Percentiles rank a stretch among this genome's conserved stretches.
These are phyloP conservation scores for Bettongia penicillata DNA, from an alignment of 2,113 vertebrate species.

Conservation along the genomic window DNA sequence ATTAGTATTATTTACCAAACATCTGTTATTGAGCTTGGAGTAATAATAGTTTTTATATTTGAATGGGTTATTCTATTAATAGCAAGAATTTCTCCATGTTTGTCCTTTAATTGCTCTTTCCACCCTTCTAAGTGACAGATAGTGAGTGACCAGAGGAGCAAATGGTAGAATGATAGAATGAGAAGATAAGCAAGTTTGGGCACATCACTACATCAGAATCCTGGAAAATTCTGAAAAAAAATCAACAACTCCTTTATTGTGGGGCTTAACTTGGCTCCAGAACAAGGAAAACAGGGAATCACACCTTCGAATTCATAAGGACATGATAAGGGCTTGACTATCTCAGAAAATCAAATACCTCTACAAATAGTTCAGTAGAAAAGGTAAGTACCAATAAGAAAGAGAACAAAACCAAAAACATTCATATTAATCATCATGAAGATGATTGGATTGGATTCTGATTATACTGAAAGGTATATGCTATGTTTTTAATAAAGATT, in stretches of 20 bases:
- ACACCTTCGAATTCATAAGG: neutral
- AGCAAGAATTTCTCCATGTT: neutral
- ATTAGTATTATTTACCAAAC: neutral
- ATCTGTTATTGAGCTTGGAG: neutral
- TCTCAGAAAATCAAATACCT: slow-evolving; percentile 12
- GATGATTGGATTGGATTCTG: no score
- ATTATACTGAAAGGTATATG: neutral
- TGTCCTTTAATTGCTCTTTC: neutral
- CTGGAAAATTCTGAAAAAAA: neutral
- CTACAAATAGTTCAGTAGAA: neutral
- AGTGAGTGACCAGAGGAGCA: neutral
- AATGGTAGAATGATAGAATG: neutral
- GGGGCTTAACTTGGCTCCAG: neutral
- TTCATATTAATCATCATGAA: neutral
- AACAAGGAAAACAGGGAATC: neutral
- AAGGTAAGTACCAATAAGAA: neutral
- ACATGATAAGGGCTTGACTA: neutral
- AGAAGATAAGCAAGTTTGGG: neutral
- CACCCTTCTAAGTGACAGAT: neutral
- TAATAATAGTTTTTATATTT: neutral
- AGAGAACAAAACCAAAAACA: no score
- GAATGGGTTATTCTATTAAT: neutral
- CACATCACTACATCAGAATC: neutral
- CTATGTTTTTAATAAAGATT: neutral
- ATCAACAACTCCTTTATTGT: neutral